Conservation (phyloP, 2,797 vertebrate genomes). For the Gymnoscopelus microlampas region DNA sequence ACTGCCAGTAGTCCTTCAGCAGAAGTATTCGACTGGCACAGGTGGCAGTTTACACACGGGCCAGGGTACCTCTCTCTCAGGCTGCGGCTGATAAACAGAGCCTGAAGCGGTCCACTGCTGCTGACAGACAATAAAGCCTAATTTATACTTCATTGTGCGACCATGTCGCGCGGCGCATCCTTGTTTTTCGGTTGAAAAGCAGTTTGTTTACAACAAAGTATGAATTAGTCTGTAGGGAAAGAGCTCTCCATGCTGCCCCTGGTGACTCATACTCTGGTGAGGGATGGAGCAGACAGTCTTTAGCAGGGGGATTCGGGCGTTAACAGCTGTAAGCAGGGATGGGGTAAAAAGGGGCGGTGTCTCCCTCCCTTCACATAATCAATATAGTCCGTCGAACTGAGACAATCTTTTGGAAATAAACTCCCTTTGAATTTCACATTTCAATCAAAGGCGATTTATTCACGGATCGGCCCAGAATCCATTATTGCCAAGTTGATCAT, state of each 20-base stretch:
- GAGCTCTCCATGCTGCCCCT: slow-evolving; percentile 69
- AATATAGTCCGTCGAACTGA: slow-evolving; percentile 22
- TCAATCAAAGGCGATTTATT: slow-evolving; percentile 43
- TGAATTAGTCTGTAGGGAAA: slow-evolving; percentile 35
- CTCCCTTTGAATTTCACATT: slow-evolving; percentile 48
- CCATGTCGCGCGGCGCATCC: too few relatives aligned
- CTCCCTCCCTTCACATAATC: slow-evolving; percentile 28
- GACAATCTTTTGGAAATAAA: slow-evolving; percentile 14
- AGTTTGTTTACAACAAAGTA: too few relatives aligned
- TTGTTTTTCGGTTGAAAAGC: too few relatives aligned
- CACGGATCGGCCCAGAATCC: not conserved
- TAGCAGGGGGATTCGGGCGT: not conserved
- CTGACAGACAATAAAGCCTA: slow-evolving; percentile 69
- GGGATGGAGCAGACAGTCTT: slow-evolving; percentile 29
- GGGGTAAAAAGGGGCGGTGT: not conserved
- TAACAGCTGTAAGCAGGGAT: too few relatives aligned
- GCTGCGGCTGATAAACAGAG: slow-evolving; percentile 74
- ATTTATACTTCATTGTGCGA: too few relatives aligned
- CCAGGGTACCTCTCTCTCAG: slow-evolving; percentile 54
- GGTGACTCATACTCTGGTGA: slow-evolving; percentile 54
- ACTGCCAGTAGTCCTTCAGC: slow-evolving; percentile 58
- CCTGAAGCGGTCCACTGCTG: slow-evolving; percentile 40
- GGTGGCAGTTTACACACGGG: slow-evolving; percentile 18
- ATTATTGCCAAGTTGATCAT: slow-evolving; percentile 20
- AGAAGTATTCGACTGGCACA: slow-evolving; percentile 53